phyloP scores from a whole-genome alignment of 2,797 vertebrate genomes.

The Sebastiscus albofasciatus region DNA sequence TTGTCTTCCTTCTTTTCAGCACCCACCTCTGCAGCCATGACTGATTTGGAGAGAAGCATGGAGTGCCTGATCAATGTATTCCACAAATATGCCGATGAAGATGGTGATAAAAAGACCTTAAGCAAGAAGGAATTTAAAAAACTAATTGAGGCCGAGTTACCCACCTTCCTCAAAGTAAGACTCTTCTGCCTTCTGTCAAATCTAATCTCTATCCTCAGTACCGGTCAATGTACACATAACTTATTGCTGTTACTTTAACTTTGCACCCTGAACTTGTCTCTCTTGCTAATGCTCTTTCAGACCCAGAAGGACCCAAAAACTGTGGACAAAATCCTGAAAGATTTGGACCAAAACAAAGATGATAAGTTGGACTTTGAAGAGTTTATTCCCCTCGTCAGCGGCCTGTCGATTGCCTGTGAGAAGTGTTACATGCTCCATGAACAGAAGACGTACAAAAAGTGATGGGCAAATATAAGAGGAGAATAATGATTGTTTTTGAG shows the following conservation, averaged over 20 bases:
- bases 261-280: not conserved
- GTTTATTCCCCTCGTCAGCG: conserved; percentile 80
- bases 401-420: conserved; percentile 80
- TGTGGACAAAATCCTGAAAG: conserved; percentile 79
- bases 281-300: conserved; percentile 50
- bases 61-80: conserved; percentile 79
- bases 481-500: not conserved
- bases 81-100: conserved; percentile 64
- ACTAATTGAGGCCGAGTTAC: conserved; percentile 86
- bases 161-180: conserved; percentile 87
- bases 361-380: conserved; percentile 86
- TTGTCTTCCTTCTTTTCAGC: conserved; percentile 17
- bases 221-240: not conserved
- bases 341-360: conserved; percentile 87
- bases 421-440: conserved; percentile 40
- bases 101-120: conserved; percentile 62
- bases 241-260: not conserved
- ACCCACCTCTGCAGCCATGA: conserved; percentile 68
- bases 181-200: not conserved
- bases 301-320: conserved; percentile 72
- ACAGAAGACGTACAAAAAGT: conserved; percentile 57
- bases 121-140: conserved; percentile 83
- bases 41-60: conserved; percentile 82
- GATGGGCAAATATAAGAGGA: not conserved
- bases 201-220: not conserved